Percentiles rank a stretch among this genome's conserved stretches.
Evolutionary conservation across 2,113 vertebrate genomes (phyloP).

Genomic region (Astatoreochromis straeleni): DNA sequence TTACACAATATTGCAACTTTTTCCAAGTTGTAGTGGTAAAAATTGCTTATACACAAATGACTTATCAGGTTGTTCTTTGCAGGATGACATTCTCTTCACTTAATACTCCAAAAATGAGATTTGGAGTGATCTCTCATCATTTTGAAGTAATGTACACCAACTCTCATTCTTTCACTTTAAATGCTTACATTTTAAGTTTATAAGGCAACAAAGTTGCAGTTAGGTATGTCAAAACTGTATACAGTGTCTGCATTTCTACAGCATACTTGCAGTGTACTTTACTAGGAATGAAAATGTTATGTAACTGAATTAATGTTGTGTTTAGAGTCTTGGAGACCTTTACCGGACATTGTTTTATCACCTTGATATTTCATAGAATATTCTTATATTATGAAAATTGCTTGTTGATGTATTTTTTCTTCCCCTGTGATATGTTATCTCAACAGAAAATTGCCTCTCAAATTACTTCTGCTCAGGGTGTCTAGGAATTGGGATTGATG

Average conservation of each 20-base stretch:
- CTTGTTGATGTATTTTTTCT: not conserved
- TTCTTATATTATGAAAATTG: not conserved
- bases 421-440: not conserved
- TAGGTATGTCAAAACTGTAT: not conserved
- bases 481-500: not conserved
- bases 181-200: not conserved
- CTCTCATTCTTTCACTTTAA: not conserved
- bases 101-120: not conserved
- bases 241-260: not conserved
- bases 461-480: not conserved
- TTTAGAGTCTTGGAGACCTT: not conserved
- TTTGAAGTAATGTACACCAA: not conserved
- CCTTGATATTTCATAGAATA: not conserved
- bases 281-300: not conserved
- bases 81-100: not conserved
- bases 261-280: not conserved
- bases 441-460: not conserved
- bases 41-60: not conserved
- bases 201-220: not conserved
- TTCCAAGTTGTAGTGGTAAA: not conserved
- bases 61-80: not conserved
- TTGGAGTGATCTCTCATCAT: not conserved
- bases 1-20: not conserved
- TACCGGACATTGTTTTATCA: not conserved
- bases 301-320: not conserved